Percentiles rank a stretch among this genome's conserved stretches.
These are phyloP conservation scores for Stenolophus ochropezus DNA, from an alignment of 2,888 invertebrate species.

Conservation along the genomic window DNA sequence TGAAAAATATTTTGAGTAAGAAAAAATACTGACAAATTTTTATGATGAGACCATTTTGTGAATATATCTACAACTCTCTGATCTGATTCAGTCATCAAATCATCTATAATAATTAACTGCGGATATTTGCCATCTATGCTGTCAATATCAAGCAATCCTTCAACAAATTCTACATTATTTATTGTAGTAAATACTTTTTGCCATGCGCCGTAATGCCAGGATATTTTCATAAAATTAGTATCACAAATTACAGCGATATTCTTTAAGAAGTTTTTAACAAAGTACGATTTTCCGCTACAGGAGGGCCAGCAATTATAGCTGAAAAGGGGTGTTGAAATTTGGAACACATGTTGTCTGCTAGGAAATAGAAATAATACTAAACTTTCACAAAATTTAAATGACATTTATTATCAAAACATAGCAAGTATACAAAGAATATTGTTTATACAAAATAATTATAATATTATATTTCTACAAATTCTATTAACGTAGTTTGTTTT, in stretches of 20 bases:
- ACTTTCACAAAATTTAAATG: too few species aligned
- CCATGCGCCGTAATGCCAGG: too few species aligned
- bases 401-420: too few species aligned
- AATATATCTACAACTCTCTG: not conserved
- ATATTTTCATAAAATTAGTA: too few species aligned
- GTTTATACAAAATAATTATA: too few species aligned
- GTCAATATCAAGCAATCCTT: not conserved
- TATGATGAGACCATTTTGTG: too few species aligned
- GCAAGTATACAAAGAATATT: too few species aligned
- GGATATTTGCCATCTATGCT: not conserved
- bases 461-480: too few species aligned
- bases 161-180: not conserved
- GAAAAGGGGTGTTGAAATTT: slow-evolving; percentile 1
- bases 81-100: slow-evolving; percentile 20
- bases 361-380: too few species aligned
- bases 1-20: slow-evolving; percentile 63
- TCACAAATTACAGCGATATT: not conserved
- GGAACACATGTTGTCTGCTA: too few species aligned
- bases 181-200: too few species aligned
- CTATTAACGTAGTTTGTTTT: too few species aligned
- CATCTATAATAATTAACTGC: slow-evolving; percentile 20
- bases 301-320: not conserved
- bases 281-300: slow-evolving; percentile 16
- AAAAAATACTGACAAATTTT: slow-evolving; percentile 55
- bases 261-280: not conserved